Evolutionary conservation across 2,797 vertebrate genomes (phyloP), one percentile per base, ranked within the genome.

Genomic region (Corythornis leucogaster): DNA sequence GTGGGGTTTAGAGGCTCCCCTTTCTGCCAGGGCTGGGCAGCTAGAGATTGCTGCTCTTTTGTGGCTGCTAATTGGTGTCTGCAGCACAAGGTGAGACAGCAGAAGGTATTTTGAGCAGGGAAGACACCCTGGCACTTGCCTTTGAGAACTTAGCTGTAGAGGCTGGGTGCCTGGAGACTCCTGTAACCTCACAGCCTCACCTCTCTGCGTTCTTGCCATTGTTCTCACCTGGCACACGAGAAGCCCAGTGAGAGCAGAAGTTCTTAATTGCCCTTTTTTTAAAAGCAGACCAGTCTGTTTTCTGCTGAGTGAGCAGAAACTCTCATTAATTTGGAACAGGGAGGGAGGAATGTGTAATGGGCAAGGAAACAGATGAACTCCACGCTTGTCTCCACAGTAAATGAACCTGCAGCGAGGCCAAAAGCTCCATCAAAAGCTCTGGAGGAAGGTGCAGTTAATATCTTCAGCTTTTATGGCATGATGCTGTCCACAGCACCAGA

Each of bases 281-380:
- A 86, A 82, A 82, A 80, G 76, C 82, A 85, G 82, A 59, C 24
- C 53, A 28, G 21, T 84, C 68, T 63, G 30, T 88, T 87, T 95
- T 86, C 84, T 94, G 81, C 75, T 82, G 90, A 92, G 75, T 30
- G 76, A 87, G 71, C 75, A 92, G 82, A 50, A 94, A n/a, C 28
- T 66, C 84, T 87, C 42, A 33, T 91, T 74, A 63, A 76, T 92
- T 91, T 87, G 80, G 85, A 79, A 13, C 9, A n/a, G 55, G 30
- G 53, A 78, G 53, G 70, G 66, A 91, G 80, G 85, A 87, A 81
- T 26, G 45, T 68, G 35, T 89, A 71, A 63, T 89, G 79, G 76
- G 73, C 42, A 77, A 46, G 67, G 68, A 79, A 10, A 48, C 33
- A 12, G 6, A 63, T 91, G 94, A 93, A 57, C 82, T 93, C 80